Conservation (phyloP, 2,113 vertebrate species). For the crab-eating macaque (Macaca fascicularis) region DNA sequence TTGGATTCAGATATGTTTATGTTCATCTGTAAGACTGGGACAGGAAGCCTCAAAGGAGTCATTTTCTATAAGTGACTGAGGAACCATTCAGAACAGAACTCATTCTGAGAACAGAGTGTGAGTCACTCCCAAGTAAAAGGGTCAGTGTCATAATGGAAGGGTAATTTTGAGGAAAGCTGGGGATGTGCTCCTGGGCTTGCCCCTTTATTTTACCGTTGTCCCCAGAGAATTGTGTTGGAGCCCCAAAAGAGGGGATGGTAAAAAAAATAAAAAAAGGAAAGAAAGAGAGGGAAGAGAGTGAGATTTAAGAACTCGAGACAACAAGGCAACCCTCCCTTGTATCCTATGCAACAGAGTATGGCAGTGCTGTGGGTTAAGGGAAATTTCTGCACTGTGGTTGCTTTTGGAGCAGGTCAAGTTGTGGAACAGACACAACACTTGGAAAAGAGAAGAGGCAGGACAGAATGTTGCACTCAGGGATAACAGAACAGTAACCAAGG, state of each 20-base stretch:
- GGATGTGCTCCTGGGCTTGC: neutral
- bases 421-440: neutral
- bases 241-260: neutral
- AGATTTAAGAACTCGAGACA: neutral
- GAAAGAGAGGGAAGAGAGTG: neutral
- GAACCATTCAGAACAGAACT: neutral
- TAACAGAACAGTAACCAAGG: neutral
- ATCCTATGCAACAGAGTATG: neutral
- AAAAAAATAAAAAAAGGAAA: neutral
- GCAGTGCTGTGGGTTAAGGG: neutral
- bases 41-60: neutral
- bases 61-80: neutral
- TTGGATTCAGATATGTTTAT: neutral
- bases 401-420: neutral
- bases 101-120: neutral
- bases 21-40: neutral
- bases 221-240: neutral
- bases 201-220: neutral
- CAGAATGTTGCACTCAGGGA: neutral
- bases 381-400: neutral
- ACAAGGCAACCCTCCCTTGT: neutral
- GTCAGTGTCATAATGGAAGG: neutral
- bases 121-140: neutral
- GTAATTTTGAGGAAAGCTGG: neutral
- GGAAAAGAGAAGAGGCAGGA: neutral